These are phyloP conservation scores for Crypturellus tataupa DNA, from an alignment of 2,797 vertebrate species.

Conservation along the genomic window DNA sequence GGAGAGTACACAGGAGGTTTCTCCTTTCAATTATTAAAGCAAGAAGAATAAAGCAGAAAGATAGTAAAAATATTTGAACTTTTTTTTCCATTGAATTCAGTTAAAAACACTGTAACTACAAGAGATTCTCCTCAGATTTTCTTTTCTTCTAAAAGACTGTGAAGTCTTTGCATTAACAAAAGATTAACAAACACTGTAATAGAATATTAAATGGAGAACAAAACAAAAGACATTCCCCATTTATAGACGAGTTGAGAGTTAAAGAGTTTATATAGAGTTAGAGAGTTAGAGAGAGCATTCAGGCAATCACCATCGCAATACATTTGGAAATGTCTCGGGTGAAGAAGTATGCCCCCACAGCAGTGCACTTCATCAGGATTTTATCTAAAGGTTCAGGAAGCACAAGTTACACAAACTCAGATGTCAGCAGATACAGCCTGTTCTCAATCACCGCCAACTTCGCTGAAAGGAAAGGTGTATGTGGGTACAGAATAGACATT, in stretches of 20 bases:
- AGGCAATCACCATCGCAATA: not conserved
- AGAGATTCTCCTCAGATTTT: fast-evolving
- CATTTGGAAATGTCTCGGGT: not conserved
- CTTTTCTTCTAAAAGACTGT: not conserved
- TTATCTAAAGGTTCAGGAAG: not conserved
- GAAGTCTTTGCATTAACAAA: not conserved
- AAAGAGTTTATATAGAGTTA: not conserved
- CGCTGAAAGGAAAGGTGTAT: not conserved
- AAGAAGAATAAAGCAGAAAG: not conserved
- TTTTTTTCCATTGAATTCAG: not conserved
- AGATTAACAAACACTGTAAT: not conserved
- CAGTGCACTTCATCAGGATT: not conserved
- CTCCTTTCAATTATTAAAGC: not conserved
- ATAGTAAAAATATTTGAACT: not conserved
- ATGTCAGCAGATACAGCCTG: not conserved
- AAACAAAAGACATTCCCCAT: not conserved
- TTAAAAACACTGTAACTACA: not conserved
- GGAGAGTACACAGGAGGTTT: not conserved
- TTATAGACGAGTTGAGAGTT: too few species aligned
- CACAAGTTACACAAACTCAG: not conserved
- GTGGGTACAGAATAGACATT: not conserved
- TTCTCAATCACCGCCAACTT: not conserved
- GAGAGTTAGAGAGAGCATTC: not conserved
- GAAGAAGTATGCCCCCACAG: not conserved
- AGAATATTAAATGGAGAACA: not conserved